Evolutionary conservation across 92 coral and sea anemone species (phyloP).

Genomic region (Bergia puertoricense): DNA sequence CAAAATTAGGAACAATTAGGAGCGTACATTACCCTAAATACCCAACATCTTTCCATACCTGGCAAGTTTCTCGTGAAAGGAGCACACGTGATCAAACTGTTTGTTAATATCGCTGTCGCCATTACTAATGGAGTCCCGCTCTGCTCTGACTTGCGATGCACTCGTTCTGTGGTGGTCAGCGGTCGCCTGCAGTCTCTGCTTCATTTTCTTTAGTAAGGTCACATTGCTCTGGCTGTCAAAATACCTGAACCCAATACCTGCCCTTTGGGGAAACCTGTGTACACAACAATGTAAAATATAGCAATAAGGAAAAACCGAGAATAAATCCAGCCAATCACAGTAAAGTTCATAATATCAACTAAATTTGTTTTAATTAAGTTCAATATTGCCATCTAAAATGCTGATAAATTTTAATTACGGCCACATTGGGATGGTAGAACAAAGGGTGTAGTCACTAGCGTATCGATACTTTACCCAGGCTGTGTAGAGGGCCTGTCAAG

Average conservation of each 20-base stretch:
- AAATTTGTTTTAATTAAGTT: too few species aligned
- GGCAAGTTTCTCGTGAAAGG: slow-evolving; percentile 79
- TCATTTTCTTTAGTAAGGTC: slow-evolving; percentile 86
- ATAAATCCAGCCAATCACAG: too few species aligned
- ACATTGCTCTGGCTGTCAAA: slow-evolving; percentile 82
- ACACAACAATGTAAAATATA: not conserved
- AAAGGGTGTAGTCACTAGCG: too few species aligned
- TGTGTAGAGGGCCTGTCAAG: slow-evolving; percentile 81
- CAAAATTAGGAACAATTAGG: not conserved
- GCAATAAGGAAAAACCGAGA: too few species aligned
- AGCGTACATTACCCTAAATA: not conserved
- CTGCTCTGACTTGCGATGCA: slow-evolving; percentile 68
- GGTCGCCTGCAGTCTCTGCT: slow-evolving; percentile 83
- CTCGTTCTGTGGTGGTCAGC: slow-evolving; percentile 83
- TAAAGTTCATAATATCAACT: too few species aligned
- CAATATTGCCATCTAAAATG: too few species aligned
- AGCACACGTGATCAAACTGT: slow-evolving; percentile 78
- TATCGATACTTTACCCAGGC: slow-evolving; percentile 69
- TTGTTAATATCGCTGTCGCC: slow-evolving; percentile 72
- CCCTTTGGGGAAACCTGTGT: slow-evolving; percentile 77
- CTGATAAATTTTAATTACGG: too few species aligned
- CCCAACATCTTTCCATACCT: slow-evolving; percentile 46
- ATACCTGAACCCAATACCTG: slow-evolving; percentile 90
- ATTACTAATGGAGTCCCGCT: slow-evolving; percentile 71
- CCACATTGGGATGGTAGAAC: not conserved